Evolutionary conservation across 1,140 invertebrate genomes (phyloP), one percentile per base, ranked within the genome.

Genomic region (Zaprionus taronus): DNA sequence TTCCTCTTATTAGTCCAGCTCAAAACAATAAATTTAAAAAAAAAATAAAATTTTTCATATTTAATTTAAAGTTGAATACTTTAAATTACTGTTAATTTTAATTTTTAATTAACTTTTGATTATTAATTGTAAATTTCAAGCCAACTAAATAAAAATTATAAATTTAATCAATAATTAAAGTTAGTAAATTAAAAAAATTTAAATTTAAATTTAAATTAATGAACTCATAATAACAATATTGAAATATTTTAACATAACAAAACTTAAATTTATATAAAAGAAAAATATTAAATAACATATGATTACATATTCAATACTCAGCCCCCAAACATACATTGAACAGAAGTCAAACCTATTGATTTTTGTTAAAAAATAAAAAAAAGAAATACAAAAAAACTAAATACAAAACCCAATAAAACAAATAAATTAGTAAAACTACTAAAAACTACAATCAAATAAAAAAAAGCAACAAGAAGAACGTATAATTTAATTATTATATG

Each of bases 211-310:
- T 44, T 47, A 47, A 47, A 7, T 17, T 7, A 47, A 47, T 0
- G n/a, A 17, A 17, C n/a, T 47, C 41, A 17, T 47, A 2, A 47
- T 17, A 47, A 47, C 41, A 47, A 47, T 47, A 47, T 47, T 47
- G 9, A 47, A 47, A 47, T 47, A 47, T 17, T 47, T 47, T 4
- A 17, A 47, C 41, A 47, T 17, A 47, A 17, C 41, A 17, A 47
- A 17, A 47, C n/a, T 47, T 17, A 47, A 17, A 17, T 47, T 47
- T 9, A 47, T 11, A 9, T 47, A 47, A 47, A 47, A 47, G 41
- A 47, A 47, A 47, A 47, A 47, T 47, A 47, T 47, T 47, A 47
- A 47, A 47, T 47, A 47, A 47, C 41, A 47, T 9, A 47, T 47
- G 4, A 47, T 47, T 17, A 47, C 41, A 47, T 47, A 47, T 47